Conservation (phyloP, 2,113 vertebrate species). For the Kryptolebias marmoratus region DNA sequence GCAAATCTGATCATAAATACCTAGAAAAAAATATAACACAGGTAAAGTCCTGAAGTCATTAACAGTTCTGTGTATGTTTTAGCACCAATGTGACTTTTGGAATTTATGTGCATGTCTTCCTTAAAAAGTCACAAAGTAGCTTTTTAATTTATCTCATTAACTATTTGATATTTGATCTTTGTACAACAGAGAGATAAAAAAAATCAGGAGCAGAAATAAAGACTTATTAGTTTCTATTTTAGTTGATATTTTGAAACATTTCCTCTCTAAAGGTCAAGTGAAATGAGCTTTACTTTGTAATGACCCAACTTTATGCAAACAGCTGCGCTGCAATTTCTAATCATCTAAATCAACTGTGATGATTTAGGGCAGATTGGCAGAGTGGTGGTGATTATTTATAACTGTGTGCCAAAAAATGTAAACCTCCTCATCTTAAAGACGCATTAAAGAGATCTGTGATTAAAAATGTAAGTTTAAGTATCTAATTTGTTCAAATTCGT, state of each 20-base stretch:
- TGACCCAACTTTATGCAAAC: constrained; percentile 41
- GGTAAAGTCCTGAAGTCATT: no score
- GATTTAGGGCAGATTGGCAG: constrained; percentile 26
- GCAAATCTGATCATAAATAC: no score
- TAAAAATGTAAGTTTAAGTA: constrained; percentile 52
- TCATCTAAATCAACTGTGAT: constrained; percentile 57
- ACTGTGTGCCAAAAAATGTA: constrained; percentile 43
- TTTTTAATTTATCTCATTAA: no score
- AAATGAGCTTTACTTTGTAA: constrained; percentile 39
- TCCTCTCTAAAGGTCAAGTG: constrained; percentile 26
- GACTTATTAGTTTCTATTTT: constrained; percentile 4
- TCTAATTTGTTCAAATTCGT: constrained; percentile 56
- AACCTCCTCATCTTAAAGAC: constrained; percentile 19
- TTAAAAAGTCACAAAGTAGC: no score
- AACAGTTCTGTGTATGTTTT: no score
- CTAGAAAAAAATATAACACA: no score
- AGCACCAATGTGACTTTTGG: no score
- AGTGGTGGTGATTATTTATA: constrained; percentile 32
- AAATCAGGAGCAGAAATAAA: not conserved
- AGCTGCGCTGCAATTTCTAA: constrained; percentile 34
- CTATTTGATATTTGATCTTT: no score
- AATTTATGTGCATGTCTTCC: no score
- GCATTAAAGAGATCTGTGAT: constrained; percentile 29
- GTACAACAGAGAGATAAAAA: no score
- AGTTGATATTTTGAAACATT: constrained; percentile 6